Conservation (phyloP, 2,888 invertebrate species). For the Horisme vitalbata region DNA sequence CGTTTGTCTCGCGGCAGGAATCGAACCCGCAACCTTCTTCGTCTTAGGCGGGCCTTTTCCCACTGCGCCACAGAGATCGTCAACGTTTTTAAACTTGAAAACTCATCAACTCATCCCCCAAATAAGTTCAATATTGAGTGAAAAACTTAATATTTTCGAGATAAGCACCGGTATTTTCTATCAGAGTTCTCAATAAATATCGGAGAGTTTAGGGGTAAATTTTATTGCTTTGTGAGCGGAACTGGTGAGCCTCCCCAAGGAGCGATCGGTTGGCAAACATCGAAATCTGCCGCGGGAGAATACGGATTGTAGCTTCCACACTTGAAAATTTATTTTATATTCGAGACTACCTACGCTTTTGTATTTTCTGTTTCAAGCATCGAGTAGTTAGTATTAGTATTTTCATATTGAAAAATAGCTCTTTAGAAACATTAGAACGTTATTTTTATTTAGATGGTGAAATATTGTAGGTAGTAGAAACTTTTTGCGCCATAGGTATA, state of each 20-base stretch:
- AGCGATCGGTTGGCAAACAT: constrained; percentile 77
- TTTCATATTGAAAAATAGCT: too few species aligned
- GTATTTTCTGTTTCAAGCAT: constrained; percentile 6
- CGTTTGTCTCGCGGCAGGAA: too few species aligned
- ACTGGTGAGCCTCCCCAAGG: constrained; percentile 67
- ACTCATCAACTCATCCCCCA: not conserved
- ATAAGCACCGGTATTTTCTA: constrained; percentile 36
- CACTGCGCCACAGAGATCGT: too few species aligned
- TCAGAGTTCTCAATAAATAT: constrained; percentile 56
- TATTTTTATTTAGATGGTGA: too few species aligned
- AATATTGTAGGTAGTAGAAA: too few species aligned
- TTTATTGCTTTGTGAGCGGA: constrained; percentile 67
- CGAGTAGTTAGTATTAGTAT: not conserved
- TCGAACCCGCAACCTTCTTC: too few species aligned
- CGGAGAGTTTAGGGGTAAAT: constrained; percentile 58
- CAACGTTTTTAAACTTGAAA: too few species aligned
- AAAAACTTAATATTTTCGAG: constrained; percentile 15
- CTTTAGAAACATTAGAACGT: too few species aligned
- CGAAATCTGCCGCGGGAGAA: constrained; percentile 52
- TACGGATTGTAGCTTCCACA: constrained; percentile 41
- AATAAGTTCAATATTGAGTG: constrained; percentile 5
- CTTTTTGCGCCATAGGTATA: too few species aligned
- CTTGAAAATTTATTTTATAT: constrained; percentile 43
- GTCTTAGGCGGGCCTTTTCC: too few species aligned
- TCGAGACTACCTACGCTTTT: constrained; percentile 25